phyloP scores from a whole-genome alignment of 2,888 invertebrate species.

The Himalopsyche tibetana region DNA sequence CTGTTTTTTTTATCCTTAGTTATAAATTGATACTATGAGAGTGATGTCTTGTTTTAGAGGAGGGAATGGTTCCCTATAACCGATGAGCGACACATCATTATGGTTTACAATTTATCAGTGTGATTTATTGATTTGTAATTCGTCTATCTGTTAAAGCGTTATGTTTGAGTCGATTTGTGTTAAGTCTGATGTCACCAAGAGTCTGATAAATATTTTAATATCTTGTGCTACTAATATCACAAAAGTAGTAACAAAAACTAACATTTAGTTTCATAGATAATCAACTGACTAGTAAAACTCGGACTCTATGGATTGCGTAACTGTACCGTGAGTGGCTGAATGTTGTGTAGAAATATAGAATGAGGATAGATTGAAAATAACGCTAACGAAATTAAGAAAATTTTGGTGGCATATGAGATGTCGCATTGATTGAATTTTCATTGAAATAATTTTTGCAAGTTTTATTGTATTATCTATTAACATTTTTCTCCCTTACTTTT shows the following conservation, averaged over 20 bases:
- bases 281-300: not conserved
- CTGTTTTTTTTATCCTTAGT: not conserved
- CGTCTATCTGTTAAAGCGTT: not conserved
- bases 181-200: not conserved
- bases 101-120: not conserved
- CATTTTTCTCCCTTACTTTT: not conserved
- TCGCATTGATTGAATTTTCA: not conserved
- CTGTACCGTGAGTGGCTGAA: not conserved
- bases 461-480: not conserved
- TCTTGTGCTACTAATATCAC: not conserved
- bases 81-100: not conserved
- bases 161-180: constrained; percentile 3
- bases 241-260: not conserved
- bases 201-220: not conserved
- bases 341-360: not conserved
- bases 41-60: not conserved
- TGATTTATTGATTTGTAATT: not conserved
- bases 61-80: not conserved
- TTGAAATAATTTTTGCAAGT: not conserved
- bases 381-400: not conserved
- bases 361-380: constrained; percentile 12
- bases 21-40: not conserved
- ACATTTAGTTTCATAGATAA: no score
- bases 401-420: not conserved
- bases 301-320: not conserved